phyloP scores from a whole-genome alignment of 1,140 invertebrate species.

The Aphelenchoides besseyi region DNA sequence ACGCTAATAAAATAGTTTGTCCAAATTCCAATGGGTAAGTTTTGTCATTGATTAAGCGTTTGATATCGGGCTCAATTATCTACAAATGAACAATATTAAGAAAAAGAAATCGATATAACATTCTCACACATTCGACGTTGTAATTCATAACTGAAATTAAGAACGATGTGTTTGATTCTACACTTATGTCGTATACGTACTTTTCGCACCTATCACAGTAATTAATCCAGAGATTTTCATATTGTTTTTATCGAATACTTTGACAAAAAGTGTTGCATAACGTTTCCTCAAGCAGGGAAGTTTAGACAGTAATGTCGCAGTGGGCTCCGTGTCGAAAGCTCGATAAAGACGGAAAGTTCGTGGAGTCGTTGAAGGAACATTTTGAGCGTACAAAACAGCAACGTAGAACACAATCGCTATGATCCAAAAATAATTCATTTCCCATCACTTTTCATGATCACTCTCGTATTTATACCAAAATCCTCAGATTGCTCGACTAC shows the following conservation, averaged over 20 bases:
- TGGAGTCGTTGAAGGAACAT: background rate
- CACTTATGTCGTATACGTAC: background rate
- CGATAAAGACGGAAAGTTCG: background rate
- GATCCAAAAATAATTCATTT: background rate
- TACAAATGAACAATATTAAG: background rate
- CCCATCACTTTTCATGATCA: background rate
- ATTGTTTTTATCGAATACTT: background rate
- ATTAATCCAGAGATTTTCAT: background rate
- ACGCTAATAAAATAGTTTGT: background rate
- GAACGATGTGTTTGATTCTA: background rate
- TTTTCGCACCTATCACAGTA: background rate
- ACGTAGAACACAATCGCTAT: background rate
- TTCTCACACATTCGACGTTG: background rate
- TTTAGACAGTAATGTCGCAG: background rate
- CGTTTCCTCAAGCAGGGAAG: background rate
- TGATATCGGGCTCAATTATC: background rate
- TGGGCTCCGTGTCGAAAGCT: background rate
- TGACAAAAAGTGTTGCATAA: background rate
- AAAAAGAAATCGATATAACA: background rate
- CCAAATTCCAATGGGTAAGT: background rate
- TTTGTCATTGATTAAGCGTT: background rate
- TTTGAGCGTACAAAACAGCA: background rate
- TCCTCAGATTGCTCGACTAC: background rate
- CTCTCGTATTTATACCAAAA: background rate
- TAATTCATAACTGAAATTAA: background rate